Percentiles rank a stretch among this genome's conserved stretches.
Conservation (phyloP, 2,797 vertebrate genomes). For the Delichon dasypus region DNA sequence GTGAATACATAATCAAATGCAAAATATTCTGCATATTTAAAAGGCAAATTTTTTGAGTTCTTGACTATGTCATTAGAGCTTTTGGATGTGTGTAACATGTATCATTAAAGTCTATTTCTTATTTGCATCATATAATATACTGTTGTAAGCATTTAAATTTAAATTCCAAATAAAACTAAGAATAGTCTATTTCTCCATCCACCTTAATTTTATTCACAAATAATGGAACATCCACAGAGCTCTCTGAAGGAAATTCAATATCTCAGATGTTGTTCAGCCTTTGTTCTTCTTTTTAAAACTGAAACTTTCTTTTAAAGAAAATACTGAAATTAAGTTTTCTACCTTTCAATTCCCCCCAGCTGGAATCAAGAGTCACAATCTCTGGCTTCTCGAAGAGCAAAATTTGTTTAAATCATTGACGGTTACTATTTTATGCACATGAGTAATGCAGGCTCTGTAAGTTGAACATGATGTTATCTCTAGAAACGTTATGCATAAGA, state of each 20-base stretch:
- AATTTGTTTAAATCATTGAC: background rate
- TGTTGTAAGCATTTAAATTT: background rate
- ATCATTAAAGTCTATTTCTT: background rate
- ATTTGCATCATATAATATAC: background rate
- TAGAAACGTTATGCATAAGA: background rate
- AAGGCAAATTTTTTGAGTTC: background rate
- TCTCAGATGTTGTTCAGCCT: background rate
- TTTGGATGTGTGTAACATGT: background rate
- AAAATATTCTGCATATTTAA: background rate
- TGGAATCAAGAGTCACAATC: background rate
- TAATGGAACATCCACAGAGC: background rate
- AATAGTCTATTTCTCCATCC: background rate
- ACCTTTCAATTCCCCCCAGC: background rate
- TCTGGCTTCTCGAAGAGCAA: background rate
- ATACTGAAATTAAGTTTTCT: background rate
- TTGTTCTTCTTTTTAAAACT: background rate
- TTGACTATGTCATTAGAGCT: background rate
- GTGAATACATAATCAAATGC: background rate
- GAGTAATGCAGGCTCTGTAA: background rate
- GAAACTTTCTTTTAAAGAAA: background rate
- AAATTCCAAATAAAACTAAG: background rate
- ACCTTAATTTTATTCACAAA: background rate
- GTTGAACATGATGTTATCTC: slow-evolving; percentile 10
- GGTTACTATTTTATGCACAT: slow-evolving; percentile 22
- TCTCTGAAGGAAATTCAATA: background rate